Percentiles rank a stretch among this genome's conserved stretches.
phyloP scores from a whole-genome alignment of 2,113 vertebrate species.

The Isichthys henryi region DNA sequence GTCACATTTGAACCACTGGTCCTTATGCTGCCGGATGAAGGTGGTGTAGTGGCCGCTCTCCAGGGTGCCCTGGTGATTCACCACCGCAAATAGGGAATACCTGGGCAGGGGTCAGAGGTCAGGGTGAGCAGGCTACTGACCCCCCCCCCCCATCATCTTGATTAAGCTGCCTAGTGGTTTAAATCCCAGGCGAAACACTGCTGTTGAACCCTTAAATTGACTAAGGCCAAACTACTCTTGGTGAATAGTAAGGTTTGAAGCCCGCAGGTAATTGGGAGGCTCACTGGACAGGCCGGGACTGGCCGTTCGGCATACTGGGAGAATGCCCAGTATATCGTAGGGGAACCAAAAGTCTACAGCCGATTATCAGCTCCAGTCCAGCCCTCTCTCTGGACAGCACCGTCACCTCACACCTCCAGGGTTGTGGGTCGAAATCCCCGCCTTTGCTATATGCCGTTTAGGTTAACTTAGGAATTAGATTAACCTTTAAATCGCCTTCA shows the following conservation, averaged over 20 bases:
- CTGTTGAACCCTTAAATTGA: not conserved
- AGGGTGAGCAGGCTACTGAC: not conserved
- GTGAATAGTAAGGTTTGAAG: not conserved
- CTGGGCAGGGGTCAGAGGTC: slow-evolving; percentile 45
- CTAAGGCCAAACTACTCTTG: not conserved
- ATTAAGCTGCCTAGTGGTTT: not conserved
- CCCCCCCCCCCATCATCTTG: not conserved
- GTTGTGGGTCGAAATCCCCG: not conserved
- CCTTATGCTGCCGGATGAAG: slow-evolving; percentile 98
- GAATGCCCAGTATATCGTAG: not conserved
- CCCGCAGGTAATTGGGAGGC: not conserved
- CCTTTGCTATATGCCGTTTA: not conserved
- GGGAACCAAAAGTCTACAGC: not conserved
- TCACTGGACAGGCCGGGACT: not conserved
- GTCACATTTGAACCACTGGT: slow-evolving; percentile 99
- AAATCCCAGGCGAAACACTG: not conserved
- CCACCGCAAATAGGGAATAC: slow-evolving; percentile 98
- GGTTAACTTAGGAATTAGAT: not conserved
- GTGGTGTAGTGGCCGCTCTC: slow-evolving; percentile 99
- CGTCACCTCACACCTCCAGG: not conserved
- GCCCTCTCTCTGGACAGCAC: not conserved
- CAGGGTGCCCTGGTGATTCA: slow-evolving; percentile 98
- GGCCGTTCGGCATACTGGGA: not conserved
- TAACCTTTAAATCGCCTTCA: not conserved
- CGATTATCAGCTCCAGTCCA: not conserved